Evolutionary conservation across 2,797 vertebrate species (phyloP), one percentile per base, ranked within the genome.

Genomic region (Chromis chromis): DNA sequence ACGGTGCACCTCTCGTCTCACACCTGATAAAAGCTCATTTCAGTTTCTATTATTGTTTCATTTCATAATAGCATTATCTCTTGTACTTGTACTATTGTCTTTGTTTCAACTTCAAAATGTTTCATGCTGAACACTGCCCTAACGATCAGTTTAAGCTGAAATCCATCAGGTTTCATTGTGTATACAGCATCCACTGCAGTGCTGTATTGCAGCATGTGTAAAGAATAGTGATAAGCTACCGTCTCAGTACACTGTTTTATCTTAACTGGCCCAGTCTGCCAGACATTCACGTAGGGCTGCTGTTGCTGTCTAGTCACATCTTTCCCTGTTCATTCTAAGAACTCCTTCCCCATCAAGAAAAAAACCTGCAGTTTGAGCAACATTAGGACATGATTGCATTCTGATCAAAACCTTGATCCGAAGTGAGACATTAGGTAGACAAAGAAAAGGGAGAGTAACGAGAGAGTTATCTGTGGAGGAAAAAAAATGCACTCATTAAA

Each of bases 141-240:
- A 48, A 65, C 72, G 57, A 85, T 75, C 28, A 66, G 64, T 55
- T 33, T 39, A 62, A 46, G 58, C 75, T 74, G 14, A 71, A 65
- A 68, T 76, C 71, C 0, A 22, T 80, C 77, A 25, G 21, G 68
- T 49, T 57, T 81, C 85, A 85, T 65, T 83, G 83, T 90, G 83
- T 74, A 67, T 68, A 66, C 64, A 83, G 85, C 78, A 53, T 81
- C 80, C 76, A 83, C 91, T 86, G 90, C 92, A 91, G 84, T 88
- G 82, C 82, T 89, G 56, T 76, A 64, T 84, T 67, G 82, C 86
- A 74, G 75, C 70, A 19, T 89, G 91, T 88, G 89, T 84, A 79
- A 88, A 86, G 91, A 94, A 93, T 93, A 92, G 87, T 85, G 91
- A 93, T 91, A 82, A 92, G 89, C 83, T 74, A 11, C 83, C 10